Percentiles rank a stretch among this genome's conserved stretches.
phyloP scores from a whole-genome alignment of 2,888 invertebrate genomes.

The Drosophila vallismaia region DNA sequence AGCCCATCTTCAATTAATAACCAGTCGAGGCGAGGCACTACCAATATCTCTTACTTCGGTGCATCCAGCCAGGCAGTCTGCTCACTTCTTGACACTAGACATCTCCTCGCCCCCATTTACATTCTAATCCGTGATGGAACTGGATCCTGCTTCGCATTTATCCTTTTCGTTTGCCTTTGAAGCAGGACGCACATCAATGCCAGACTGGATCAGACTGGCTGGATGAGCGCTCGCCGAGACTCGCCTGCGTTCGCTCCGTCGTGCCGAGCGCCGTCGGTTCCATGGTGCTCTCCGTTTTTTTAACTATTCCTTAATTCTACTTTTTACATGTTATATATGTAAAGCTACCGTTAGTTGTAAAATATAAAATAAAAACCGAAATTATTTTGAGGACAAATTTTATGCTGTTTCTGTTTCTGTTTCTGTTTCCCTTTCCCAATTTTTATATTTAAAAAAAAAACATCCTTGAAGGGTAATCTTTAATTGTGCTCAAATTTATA shows the following conservation, averaged over 20 bases:
- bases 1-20: not conserved
- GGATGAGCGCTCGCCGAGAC: slow-evolving; percentile 27
- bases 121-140: slow-evolving; percentile 37
- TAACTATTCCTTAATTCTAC: slow-evolving; percentile 76
- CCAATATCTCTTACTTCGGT: slow-evolving; percentile 49
- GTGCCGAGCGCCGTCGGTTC: slow-evolving; percentile 6
- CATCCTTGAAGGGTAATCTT: not conserved
- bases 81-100: slow-evolving; percentile 10
- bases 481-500: slow-evolving; percentile 69
- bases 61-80: slow-evolving; percentile 26
- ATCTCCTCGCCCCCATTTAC: slow-evolving; percentile 22
- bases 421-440: slow-evolving; percentile 20
- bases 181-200: slow-evolving; percentile 12
- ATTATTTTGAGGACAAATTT: slow-evolving; percentile 39
- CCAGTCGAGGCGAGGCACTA: slow-evolving; percentile 14
- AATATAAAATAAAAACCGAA: slow-evolving; percentile 34
- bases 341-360: slow-evolving; percentile 78
- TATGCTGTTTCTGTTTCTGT: slow-evolving; percentile 70
- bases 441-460: not conserved
- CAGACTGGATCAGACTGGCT: not conserved
- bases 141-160: slow-evolving; percentile 64
- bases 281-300: slow-evolving; percentile 60
- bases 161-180: slow-evolving; percentile 33
- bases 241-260: not conserved
- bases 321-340: slow-evolving; percentile 84